phyloP scores from a whole-genome alignment of 2,113 vertebrate genomes.

The Silurus meridionalis region DNA sequence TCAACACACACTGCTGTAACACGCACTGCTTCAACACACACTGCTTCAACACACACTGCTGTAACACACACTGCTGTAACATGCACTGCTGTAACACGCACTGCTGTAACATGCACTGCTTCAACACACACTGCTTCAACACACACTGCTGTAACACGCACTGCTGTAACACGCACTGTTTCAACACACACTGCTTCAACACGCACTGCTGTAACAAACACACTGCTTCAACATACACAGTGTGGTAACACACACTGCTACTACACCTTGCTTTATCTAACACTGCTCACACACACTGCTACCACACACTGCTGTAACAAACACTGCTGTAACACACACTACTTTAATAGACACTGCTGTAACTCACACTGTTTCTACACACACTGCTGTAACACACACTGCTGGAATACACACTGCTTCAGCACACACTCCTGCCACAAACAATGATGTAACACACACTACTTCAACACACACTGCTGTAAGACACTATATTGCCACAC shows the following conservation, averaged over 20 bases:
- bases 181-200: conserved; percentile 57
- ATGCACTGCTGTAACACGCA: background rate
- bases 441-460: too few relatives aligned
- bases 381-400: background rate
- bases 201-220: conserved; percentile 65
- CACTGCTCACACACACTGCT: background rate
- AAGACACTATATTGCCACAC: too few relatives aligned
- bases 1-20: conserved; percentile 43
- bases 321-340: conserved; percentile 56
- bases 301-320: conserved; percentile 51
- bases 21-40: conserved; percentile 22
- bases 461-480: too few relatives aligned
- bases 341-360: conserved; percentile 64
- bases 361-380: conserved; percentile 12
- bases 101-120: background rate
- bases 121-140: background rate
- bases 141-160: conserved; percentile 58
- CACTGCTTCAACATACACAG: background rate
- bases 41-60: background rate
- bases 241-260: background rate
- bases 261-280: too few relatives aligned
- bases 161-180: conserved; percentile 34
- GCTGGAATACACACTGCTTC: too few relatives aligned
- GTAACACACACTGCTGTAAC: background rate
- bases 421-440: too few relatives aligned